Percentiles rank a stretch among this genome's conserved stretches.
Conservation (phyloP, 2,797 vertebrate species). For the Chaunax sp. region DNA sequence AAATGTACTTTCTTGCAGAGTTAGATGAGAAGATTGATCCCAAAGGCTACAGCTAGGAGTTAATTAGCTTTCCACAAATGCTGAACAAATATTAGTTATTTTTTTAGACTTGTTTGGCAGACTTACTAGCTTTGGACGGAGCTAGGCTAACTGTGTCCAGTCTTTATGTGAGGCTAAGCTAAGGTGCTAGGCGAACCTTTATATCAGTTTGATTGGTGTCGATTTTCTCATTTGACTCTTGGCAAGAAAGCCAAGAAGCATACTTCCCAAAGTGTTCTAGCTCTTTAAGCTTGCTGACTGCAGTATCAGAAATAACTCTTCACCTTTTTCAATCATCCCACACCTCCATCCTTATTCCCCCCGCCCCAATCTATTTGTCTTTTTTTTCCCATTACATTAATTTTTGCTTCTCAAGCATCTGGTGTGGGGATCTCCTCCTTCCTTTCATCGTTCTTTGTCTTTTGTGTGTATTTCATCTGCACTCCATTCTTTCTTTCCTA, state of each 20-base stretch:
- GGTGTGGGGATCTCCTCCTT: not conserved
- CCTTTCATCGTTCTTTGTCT: not conserved
- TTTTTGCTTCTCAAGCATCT: not conserved
- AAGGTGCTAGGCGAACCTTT: not conserved
- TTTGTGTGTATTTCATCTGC: not conserved
- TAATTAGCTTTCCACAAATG: not conserved
- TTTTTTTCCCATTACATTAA: not conserved
- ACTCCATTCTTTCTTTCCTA: not conserved
- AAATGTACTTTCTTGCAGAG: not conserved
- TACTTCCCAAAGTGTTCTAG: conserved; percentile 31
- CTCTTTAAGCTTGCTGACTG: conserved; percentile 7
- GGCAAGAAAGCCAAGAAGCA: too few relatives aligned
- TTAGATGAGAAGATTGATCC: not conserved
- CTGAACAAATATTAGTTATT: not conserved
- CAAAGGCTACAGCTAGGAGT: not conserved
- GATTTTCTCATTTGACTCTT: too few relatives aligned
- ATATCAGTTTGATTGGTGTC: too few relatives aligned
- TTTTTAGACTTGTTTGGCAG: not conserved
- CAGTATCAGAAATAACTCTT: conserved; percentile 14
- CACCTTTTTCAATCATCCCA: conserved; percentile 20
- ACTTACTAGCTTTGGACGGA: not conserved
- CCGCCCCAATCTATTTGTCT: not conserved
- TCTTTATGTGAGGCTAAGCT: conserved; percentile 1
- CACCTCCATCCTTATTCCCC: not conserved
- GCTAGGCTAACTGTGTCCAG: not conserved